These are phyloP conservation scores for Girardinus metallicus DNA, from an alignment of 2,797 vertebrate genomes.

Conservation along the genomic window DNA sequence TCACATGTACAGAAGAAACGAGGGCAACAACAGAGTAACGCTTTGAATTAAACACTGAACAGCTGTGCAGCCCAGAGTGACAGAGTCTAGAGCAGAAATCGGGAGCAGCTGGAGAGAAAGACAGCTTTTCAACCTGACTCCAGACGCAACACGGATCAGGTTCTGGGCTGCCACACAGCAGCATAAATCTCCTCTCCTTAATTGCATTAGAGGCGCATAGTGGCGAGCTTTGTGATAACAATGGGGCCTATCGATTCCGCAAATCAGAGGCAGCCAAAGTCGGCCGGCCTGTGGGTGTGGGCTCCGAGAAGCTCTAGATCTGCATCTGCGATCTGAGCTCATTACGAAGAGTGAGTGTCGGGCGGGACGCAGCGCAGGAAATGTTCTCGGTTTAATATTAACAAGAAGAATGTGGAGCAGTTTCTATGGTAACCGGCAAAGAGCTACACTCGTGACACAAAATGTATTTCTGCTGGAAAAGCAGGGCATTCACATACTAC, in stretches of 20 bases:
- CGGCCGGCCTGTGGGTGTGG: slow-evolving; percentile 45
- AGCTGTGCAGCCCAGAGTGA: slow-evolving; percentile 57
- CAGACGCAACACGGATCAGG: slow-evolving; percentile 94
- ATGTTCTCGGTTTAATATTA: slow-evolving; percentile 77
- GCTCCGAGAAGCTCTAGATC: slow-evolving; percentile 79
- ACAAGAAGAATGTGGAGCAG: slow-evolving; percentile 44
- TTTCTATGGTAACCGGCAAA: slow-evolving; percentile 64
- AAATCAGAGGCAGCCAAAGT: slow-evolving; percentile 87
- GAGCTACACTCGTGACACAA: slow-evolving; percentile 22
- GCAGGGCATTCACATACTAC: background rate
- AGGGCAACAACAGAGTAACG: slow-evolving; percentile 26
- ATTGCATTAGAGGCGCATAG: slow-evolving; percentile 96
- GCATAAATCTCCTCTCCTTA: slow-evolving; percentile 95
- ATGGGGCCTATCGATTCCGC: slow-evolving; percentile 87
- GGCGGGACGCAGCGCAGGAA: slow-evolving; percentile 44
- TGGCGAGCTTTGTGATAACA: slow-evolving; percentile 89
- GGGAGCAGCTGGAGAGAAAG: slow-evolving; percentile 89
- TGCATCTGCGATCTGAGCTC: slow-evolving; percentile 86
- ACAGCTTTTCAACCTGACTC: slow-evolving; percentile 84
- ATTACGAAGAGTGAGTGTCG: slow-evolving; percentile 86
- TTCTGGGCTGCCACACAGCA: slow-evolving; percentile 88
- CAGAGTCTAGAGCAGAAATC: slow-evolving; percentile 86
- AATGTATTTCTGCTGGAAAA: slow-evolving; percentile 13
- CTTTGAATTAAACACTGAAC: slow-evolving; percentile 48
- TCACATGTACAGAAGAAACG: slow-evolving; percentile 16